Evolutionary conservation across 2,888 invertebrate species (phyloP).

Genomic region (Drosophila paranaensis): DNA sequence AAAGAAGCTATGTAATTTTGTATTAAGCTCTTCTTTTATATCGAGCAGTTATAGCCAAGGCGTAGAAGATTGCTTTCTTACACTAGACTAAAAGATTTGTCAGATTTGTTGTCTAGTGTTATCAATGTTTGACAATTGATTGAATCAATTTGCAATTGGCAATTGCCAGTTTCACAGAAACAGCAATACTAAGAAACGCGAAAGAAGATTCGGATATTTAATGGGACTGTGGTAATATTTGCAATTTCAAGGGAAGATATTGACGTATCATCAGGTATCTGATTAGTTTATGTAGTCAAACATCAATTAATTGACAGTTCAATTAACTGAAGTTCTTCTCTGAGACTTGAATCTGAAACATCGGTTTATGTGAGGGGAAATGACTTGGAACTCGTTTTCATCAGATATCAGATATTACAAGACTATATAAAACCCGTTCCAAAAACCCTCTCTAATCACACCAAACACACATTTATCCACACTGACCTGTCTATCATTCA

Average conservation of each 20-base stretch:
- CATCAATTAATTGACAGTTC: too few relatives aligned
- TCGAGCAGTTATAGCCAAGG: not conserved
- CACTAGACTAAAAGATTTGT: not conserved
- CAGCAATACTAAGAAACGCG: not conserved
- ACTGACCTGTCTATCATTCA: not conserved
- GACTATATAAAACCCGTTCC: too few relatives aligned
- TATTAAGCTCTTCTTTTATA: not conserved
- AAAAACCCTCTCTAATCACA: not conserved
- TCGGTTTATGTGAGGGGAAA: too few relatives aligned
- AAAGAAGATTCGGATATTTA: not conserved
- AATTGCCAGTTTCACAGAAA: too few relatives aligned
- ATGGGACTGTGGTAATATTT: not conserved
- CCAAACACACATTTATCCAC: not conserved
- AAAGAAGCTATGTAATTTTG: not conserved
- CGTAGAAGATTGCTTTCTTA: not conserved
- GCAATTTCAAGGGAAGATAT: not conserved
- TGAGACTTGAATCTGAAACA: too few relatives aligned
- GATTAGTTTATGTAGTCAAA: too few relatives aligned
- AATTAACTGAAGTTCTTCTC: too few relatives aligned
- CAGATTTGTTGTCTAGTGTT: not conserved
- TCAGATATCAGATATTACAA: too few relatives aligned
- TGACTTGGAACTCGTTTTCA: too few relatives aligned
- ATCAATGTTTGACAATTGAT: not conserved
- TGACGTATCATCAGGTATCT: too few relatives aligned
- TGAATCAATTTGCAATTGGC: conserved; percentile 2